Evolutionary conservation across 2,113 vertebrate species (phyloP).

Genomic region (Aphyosemion australe): DNA sequence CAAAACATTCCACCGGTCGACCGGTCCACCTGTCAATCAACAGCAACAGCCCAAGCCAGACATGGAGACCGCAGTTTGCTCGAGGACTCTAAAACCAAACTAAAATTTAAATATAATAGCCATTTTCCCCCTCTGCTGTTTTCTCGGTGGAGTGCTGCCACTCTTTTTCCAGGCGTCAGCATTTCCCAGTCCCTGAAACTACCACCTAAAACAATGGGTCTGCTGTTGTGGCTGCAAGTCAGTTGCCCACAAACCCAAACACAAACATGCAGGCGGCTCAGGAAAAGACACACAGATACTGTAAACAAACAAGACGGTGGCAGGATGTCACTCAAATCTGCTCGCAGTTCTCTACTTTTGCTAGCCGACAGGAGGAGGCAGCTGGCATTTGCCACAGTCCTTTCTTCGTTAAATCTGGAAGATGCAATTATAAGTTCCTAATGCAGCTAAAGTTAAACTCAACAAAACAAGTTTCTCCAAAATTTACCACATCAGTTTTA

Average conservation of each 20-base stretch:
- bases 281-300: constrained; percentile 44
- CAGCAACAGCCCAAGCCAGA: constrained; percentile 19
- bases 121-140: constrained; percentile 31
- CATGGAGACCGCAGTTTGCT: constrained; percentile 8
- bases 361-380: constrained; percentile 28
- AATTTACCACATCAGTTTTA: constrained; percentile 17
- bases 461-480: constrained; percentile 6
- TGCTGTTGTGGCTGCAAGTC: constrained; percentile 51
- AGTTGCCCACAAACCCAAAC: constrained; percentile 64
- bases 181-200: constrained; percentile 50
- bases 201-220: constrained; percentile 61
- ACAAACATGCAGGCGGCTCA: constrained; percentile 64
- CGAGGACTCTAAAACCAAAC: constrained; percentile 10
- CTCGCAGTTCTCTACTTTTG: constrained; percentile 17
- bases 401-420: not conserved
- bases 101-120: constrained; percentile 17
- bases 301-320: constrained; percentile 72
- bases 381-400: constrained; percentile 6
- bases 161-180: constrained; percentile 56
- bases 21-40: constrained; percentile 43
- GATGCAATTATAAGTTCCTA: not conserved
- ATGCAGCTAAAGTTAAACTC: not conserved
- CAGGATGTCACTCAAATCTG: constrained; percentile 65
- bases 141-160: constrained; percentile 31
- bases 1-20: constrained; percentile 38